These are phyloP conservation scores for Axea sp. DNA, from an alignment of 2,888 invertebrate species.

Conservation along the genomic window DNA sequence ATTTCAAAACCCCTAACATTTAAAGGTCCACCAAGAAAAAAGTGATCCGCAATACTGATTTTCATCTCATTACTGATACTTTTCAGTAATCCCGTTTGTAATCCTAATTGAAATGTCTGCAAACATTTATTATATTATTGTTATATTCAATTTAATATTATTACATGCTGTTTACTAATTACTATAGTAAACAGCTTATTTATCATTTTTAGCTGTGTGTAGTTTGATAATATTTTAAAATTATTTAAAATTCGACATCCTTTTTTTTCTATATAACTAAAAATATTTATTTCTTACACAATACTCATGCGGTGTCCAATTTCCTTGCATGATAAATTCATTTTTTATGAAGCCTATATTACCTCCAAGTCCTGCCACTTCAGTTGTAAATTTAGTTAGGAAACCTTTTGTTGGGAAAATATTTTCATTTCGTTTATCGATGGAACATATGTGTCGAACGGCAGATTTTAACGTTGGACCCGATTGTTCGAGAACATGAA, in stretches of 20 bases:
- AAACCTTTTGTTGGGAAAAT: slow-evolving; percentile 90
- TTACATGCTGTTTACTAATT: no score
- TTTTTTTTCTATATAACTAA: no score
- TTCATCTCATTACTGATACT: slow-evolving; percentile 82
- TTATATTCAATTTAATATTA: no score
- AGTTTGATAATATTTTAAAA: no score
- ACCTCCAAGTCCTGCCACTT: slow-evolving; percentile 94
- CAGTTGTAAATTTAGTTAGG: slow-evolving; percentile 87
- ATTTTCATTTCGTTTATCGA: slow-evolving; percentile 89
- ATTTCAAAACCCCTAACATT: slow-evolving; percentile 92
- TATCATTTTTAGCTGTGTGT: no score
- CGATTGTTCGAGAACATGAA: slow-evolving; percentile 92
- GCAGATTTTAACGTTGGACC: slow-evolving; percentile 95
- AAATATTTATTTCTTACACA: slow-evolving; percentile 81
- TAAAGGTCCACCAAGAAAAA: slow-evolving; percentile 94
- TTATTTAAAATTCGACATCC: no score
- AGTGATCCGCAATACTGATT: slow-evolving; percentile 85
- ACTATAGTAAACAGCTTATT: no score
- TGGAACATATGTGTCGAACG: slow-evolving; percentile 87
- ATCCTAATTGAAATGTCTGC: slow-evolving; percentile 86
- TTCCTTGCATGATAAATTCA: slow-evolving; percentile 87
- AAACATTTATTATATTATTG: no score
- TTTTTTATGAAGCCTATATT: slow-evolving; percentile 94
- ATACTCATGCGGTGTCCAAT: slow-evolving; percentile 83
- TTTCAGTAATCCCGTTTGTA: slow-evolving; percentile 86